Evolutionary conservation across 2,797 vertebrate species (phyloP).

Genomic region (Brotula barbata): DNA sequence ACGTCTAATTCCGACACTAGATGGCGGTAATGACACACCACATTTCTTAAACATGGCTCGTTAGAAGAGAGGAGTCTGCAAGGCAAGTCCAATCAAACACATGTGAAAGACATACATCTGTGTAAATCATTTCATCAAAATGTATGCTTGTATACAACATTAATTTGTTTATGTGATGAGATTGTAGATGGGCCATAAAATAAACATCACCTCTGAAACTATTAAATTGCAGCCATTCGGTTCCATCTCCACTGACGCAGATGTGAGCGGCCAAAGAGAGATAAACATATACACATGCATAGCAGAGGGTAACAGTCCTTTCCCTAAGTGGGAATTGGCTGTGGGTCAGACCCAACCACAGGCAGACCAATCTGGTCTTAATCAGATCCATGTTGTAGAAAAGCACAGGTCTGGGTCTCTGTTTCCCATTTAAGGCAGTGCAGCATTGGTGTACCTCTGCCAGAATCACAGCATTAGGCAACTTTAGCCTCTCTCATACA

Average conservation of each 20-base stretch:
- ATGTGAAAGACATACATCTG: neutral
- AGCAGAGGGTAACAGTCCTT: slow-evolving; percentile 46
- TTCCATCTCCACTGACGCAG: slow-evolving; percentile 8
- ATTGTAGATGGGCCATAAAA: slow-evolving; percentile 13
- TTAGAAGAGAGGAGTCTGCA: neutral
- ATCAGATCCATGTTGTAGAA: slow-evolving; percentile 78
- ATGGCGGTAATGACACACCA: slow-evolving; percentile 42
- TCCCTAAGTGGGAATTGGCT: slow-evolving; percentile 71
- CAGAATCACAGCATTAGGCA: slow-evolving; percentile 69
- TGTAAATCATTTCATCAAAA: neutral
- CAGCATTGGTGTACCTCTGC: slow-evolving; percentile 63
- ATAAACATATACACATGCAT: slow-evolving; percentile 47
- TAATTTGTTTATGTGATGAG: neutral
- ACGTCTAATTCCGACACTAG: slow-evolving; percentile 34
- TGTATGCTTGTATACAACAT: neutral
- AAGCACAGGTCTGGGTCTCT: slow-evolving; percentile 73
- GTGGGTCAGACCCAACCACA: slow-evolving; percentile 66
- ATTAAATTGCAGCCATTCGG: too few relatives aligned
- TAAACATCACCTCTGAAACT: neutral
- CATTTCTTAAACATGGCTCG: neutral
- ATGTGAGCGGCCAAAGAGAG: slow-evolving; percentile 29
- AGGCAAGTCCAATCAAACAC: too few relatives aligned
- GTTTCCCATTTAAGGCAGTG: slow-evolving; percentile 85
- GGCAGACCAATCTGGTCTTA: slow-evolving; percentile 78
- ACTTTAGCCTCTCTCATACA: slow-evolving; percentile 64